These are phyloP conservation scores for Galago senegalensis DNA, from an alignment of 2,797 vertebrate genomes.

Conservation along the genomic window DNA sequence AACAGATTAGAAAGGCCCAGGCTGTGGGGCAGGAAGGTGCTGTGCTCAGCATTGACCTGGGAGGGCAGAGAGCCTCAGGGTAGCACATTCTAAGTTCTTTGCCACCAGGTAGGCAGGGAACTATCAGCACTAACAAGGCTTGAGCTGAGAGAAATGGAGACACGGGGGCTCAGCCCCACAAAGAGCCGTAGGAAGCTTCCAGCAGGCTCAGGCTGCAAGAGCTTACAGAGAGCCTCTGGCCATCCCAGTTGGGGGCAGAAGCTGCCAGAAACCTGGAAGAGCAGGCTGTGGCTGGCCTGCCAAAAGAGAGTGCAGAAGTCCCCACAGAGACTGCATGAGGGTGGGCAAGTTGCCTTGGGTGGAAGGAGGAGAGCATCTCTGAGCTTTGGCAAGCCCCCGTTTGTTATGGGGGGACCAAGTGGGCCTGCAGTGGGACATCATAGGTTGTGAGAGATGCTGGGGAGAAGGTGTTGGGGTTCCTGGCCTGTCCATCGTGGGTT, in stretches of 20 bases:
- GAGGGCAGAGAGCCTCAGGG: background rate
- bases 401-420: background rate
- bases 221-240: background rate
- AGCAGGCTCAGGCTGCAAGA: background rate
- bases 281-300: background rate
- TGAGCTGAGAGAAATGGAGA: background rate
- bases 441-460: accelerated
- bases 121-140: background rate
- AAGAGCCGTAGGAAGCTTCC: background rate
- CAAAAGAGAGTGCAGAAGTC: background rate
- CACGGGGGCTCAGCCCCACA: accelerated
- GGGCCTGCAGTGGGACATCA: accelerated
- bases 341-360: background rate
- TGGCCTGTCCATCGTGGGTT: background rate
- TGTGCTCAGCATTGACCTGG: background rate
- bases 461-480: background rate
- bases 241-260: accelerated
- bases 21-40: background rate
- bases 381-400: background rate
- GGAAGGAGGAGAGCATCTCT: background rate
- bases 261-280: background rate
- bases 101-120: background rate
- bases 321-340: background rate
- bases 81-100: too few relatives aligned
- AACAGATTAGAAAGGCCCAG: background rate